Percentiles rank a stretch among this genome's conserved stretches.
Conservation (phyloP, 1,140 invertebrate genomes). For the Gryon sp. region DNA sequence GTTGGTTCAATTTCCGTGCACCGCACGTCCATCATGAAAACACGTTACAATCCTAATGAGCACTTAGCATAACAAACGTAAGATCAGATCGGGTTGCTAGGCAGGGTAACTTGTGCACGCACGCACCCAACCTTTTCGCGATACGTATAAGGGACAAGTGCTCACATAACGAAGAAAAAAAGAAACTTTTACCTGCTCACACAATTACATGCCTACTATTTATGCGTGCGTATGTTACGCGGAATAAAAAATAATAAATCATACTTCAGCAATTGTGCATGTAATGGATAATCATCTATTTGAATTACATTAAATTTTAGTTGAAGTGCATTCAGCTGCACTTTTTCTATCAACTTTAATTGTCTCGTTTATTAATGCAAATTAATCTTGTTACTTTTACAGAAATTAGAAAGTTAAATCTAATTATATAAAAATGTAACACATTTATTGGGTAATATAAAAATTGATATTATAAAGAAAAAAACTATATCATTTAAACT, state of each 20-base stretch:
- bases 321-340: conserved; percentile 27
- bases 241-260: conserved; percentile 61
- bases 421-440: too few relatives aligned
- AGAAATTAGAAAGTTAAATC: conserved; percentile 28
- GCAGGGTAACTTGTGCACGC: conserved; percentile 63
- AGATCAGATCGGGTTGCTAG: conserved; percentile 74
- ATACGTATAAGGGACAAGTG: conserved; percentile 45
- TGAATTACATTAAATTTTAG: conserved; percentile 58
- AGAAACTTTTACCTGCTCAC: conserved; percentile 48
- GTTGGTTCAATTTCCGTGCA: conserved; percentile 70
- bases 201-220: conserved; percentile 57
- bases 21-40: conserved; percentile 68
- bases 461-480: too few relatives aligned
- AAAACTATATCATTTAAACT: too few relatives aligned
- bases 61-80: conserved; percentile 78
- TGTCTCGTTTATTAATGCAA: conserved; percentile 44
- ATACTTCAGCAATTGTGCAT: conserved; percentile 61
- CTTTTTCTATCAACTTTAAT: conserved; percentile 37
- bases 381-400: not conserved
- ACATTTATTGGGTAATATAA: too few relatives aligned
- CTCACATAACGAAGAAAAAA: conserved; percentile 37
- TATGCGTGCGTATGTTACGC: conserved; percentile 39
- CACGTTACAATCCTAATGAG: conserved; percentile 78
- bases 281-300: conserved; percentile 61
- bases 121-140: conserved; percentile 43